These are phyloP conservation scores for Nyctibius grandis DNA, from an alignment of 2,797 vertebrate species.

Conservation along the genomic window DNA sequence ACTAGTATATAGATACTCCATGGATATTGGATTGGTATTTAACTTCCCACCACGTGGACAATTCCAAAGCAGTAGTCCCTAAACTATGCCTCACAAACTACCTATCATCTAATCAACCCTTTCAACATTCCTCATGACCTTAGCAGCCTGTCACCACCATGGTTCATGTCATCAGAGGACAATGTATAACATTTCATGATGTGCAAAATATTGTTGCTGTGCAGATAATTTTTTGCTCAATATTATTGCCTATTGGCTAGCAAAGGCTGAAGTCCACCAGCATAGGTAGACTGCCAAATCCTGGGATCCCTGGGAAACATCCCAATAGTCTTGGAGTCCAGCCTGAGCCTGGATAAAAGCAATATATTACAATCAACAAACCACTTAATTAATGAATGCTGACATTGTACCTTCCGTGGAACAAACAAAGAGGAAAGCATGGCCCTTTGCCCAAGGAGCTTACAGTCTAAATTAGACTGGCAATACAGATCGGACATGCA, in stretches of 20 bases:
- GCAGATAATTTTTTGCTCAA: neutral
- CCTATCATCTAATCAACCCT: neutral
- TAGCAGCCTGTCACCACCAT: neutral
- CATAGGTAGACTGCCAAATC: neutral
- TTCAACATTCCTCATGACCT: neutral
- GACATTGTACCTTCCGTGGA: conserved; percentile 1
- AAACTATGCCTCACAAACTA: neutral
- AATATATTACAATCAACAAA: conserved; percentile 38
- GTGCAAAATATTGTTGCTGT: neutral
- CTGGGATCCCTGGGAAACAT: conserved; percentile 39
- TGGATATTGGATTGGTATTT: neutral
- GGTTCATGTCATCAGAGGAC: neutral
- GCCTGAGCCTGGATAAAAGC: conserved; percentile 10
- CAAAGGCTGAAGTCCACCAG: neutral
- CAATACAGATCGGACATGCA: neutral
- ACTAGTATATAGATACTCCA: neutral
- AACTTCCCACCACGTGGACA: neutral
- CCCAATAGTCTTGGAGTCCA: conserved; percentile 3
- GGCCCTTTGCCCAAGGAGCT: conserved; percentile 28
- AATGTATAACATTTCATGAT: neutral
- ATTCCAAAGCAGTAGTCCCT: neutral
- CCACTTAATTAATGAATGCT: conserved; percentile 43
- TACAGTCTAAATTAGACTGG: neutral
- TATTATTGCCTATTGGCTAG: neutral
- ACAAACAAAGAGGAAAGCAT: conserved; percentile 3